Evolutionary conservation across 2,888 invertebrate species (phyloP).

Genomic region (Perizoma affinitatum): DNA sequence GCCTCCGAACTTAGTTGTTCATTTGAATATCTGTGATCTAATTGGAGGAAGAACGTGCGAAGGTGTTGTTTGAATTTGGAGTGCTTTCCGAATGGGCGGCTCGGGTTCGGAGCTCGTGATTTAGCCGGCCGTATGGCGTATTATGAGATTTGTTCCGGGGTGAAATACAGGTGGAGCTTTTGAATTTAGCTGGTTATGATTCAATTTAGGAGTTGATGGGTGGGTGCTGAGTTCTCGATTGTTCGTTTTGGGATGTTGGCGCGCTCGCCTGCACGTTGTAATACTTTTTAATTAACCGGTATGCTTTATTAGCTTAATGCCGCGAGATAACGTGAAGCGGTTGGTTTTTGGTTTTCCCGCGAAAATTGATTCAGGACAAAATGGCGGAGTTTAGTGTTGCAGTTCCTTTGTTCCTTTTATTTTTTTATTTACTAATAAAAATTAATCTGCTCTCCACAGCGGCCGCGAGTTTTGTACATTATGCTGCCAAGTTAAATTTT

Average conservation of each 20-base stretch:
- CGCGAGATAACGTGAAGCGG: conserved; percentile 61
- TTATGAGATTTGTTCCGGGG: conserved; percentile 57
- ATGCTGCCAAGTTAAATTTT: conserved; percentile 64
- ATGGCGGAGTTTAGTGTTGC: conserved; percentile 47
- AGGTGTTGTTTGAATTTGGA: conserved; percentile 76
- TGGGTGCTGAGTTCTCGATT: conserved; percentile 53
- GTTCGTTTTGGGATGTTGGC: conserved; percentile 63
- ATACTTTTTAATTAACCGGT: conserved; percentile 81
- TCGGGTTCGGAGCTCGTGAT: conserved; percentile 65
- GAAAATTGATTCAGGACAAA: conserved; percentile 57
- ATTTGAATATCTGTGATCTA: conserved; percentile 52
- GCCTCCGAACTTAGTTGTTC: conserved; percentile 60
- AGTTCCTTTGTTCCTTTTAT: conserved; percentile 40
- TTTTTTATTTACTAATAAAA: conserved; percentile 61
- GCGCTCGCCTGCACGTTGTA: conserved; percentile 56
- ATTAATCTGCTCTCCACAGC: conserved; percentile 49
- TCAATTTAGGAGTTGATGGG: conserved; percentile 77
- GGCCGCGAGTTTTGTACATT: conserved; percentile 23
- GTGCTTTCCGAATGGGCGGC: conserved; percentile 76
- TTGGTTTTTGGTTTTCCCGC: conserved; percentile 55
- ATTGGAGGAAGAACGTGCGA: conserved; percentile 62
- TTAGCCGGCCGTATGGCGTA: conserved; percentile 73
- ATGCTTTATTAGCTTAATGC: conserved; percentile 84
- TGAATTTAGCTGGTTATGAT: conserved; percentile 70
- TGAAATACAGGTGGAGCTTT: conserved; percentile 57